Base-by-base conservation (phyloP, 2,888 invertebrate species). In the Trachelus stipa region DNA sequence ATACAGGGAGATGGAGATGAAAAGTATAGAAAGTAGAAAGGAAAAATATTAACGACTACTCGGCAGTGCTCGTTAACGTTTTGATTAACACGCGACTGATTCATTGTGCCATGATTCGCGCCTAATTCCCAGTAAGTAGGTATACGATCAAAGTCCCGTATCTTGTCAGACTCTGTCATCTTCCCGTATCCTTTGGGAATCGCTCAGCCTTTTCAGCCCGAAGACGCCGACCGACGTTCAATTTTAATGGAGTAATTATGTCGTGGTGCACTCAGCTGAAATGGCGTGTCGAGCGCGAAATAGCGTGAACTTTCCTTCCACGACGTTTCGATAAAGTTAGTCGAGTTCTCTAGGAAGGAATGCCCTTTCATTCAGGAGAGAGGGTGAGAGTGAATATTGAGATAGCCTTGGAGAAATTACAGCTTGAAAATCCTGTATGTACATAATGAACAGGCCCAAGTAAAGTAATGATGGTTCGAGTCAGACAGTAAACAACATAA, bases 1-100 rank as follows among this genome's bases (percentile, higher is more conserved):
- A 75, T 78, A 79, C 76, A 68, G 9, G 2, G 23, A 23, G 23
- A 56, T 0, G 23, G 9, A 23, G 56, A 15, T 6, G 56, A 56
- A 56, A 23, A 23, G 23, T 2, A 9, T 76, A 79, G 82, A 78
- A 79, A 81, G 79, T 80, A 82, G 80, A 83, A 83, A 85, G 83
- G 84, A 84, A 83, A 80, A 83, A 86, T 83, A 83, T 85, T 88
- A 86, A 87, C 86, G 83, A 85, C 83, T 81, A 78, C 84, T 87
- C 84, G 85, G 87, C 84, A 85, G 84, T 85, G 85, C 84, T 87
- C 86, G 86, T 88, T 88, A 88, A 85, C 86, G 87, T 83, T 88
- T 87, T 86, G 86, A 88, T 88, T 87, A 87, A 84, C 82, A 81
- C 83, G 83, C 82, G 82, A 81, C 83, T 82, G 81, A 80, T 81